Percentiles rank a stretch among this genome's conserved stretches.
Conservation (phyloP, 2,797 vertebrate genomes). For the Poecile montanus region DNA sequence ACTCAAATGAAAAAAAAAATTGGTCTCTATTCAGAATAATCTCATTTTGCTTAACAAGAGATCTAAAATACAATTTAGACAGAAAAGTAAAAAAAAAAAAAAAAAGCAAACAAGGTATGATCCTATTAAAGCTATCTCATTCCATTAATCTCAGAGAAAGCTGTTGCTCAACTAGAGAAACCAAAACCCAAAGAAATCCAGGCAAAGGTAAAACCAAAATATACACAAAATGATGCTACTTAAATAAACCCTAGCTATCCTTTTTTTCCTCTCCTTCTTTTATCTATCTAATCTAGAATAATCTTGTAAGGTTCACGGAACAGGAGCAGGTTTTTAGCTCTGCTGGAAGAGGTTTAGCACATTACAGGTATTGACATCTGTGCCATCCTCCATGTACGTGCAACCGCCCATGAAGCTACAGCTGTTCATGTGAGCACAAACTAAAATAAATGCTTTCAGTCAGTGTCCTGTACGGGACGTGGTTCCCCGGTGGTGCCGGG, state of each 20-base stretch:
- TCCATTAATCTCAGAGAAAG: neutral
- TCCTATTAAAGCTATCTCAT: neutral
- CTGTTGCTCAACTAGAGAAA: neutral
- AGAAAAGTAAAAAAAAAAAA: neutral
- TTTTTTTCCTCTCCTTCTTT: neutral
- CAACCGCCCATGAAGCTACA: neutral
- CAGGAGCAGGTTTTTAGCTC: neutral
- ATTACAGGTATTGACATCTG: neutral
- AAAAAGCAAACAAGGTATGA: neutral
- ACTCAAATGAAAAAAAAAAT: neutral
- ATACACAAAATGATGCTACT: fast-evolving
- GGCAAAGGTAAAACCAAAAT: neutral
- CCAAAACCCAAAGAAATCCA: neutral
- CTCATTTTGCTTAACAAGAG: neutral
- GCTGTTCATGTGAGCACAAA: neutral
- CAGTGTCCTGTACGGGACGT: fast-evolving
- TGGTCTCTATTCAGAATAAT: neutral
- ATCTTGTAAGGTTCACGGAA: neutral
- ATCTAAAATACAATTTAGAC: neutral
- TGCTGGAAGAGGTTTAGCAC: neutral
- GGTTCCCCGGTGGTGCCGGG: fast-evolving
- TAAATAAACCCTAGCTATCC: neutral
- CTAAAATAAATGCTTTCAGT: neutral
- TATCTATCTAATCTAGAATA: neutral
- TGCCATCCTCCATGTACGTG: neutral